Conservation (phyloP, 2,113 vertebrate genomes). For the Neodon shergylaensis region DNA sequence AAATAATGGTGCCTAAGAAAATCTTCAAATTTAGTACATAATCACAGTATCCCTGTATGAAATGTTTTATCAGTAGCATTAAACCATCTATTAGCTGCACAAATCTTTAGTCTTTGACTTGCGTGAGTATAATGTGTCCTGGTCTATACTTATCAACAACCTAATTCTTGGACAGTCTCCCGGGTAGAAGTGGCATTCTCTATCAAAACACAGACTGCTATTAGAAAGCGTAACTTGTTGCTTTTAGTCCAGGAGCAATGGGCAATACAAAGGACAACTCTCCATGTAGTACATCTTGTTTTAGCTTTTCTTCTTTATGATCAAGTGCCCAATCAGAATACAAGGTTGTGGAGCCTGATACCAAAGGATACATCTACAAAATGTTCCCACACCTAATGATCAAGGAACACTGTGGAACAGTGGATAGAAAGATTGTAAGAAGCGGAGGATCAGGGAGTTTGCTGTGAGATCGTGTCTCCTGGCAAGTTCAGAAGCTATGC, state of each 20-base stretch:
- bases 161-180: not conserved
- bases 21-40: constrained; percentile 48
- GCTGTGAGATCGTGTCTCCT: not conserved
- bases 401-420: not conserved
- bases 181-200: not conserved
- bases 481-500: not conserved
- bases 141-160: not conserved
- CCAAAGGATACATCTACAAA: not conserved
- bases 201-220: not conserved
- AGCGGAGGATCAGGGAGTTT: not conserved
- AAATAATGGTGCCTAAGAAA: constrained; percentile 10
- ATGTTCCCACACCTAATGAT: not conserved
- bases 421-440: not conserved
- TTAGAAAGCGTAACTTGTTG: not conserved
- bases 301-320: not conserved
- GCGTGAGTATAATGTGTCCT: not conserved
- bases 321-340: not conserved
- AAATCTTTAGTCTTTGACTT: constrained; percentile 34
- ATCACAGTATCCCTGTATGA: not conserved
- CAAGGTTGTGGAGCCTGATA: not conserved
- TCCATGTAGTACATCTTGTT: not conserved
- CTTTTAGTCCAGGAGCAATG: not conserved
- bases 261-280: not conserved
- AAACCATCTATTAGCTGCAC: constrained; percentile 41
- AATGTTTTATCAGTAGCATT: not conserved